Evolutionary conservation across 1,140 invertebrate species (phyloP).

Genomic region (Bemisia tabaci): DNA sequence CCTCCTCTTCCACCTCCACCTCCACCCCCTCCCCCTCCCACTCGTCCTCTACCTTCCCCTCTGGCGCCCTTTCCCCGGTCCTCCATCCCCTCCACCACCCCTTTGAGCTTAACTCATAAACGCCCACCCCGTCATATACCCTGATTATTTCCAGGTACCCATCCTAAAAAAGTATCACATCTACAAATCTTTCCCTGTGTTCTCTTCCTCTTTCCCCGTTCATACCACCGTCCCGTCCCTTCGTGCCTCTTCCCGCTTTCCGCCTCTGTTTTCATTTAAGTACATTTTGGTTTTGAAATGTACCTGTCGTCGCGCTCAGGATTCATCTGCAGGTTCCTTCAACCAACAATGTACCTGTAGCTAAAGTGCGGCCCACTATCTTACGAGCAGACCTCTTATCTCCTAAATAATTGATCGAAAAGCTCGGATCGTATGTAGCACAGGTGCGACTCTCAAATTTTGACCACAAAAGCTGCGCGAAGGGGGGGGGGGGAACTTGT

Average conservation of each 20-base stretch:
- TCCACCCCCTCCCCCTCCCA: background rate
- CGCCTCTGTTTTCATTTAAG: background rate
- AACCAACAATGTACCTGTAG: too few relatives aligned
- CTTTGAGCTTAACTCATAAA: background rate
- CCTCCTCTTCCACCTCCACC: background rate
- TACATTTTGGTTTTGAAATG: background rate
- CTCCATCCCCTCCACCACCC: background rate
- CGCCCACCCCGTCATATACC: background rate
- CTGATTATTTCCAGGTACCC: background rate
- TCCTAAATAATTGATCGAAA: too few relatives aligned
- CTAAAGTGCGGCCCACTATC: too few relatives aligned
- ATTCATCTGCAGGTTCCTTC: too few relatives aligned
- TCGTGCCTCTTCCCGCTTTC: background rate
- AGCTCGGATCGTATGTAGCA: too few relatives aligned
- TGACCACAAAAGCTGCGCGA: too few relatives aligned
- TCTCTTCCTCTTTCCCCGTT: background rate
- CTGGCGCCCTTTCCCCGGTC: background rate
- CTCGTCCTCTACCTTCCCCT: background rate
- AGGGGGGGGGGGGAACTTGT: too few relatives aligned
- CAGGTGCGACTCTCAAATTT: too few relatives aligned
- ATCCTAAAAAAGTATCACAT: slow-evolving; percentile 1
- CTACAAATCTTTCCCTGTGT: slow-evolving; percentile 1
- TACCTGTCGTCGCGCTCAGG: background rate
- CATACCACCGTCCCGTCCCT: background rate
- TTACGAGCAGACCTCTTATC: too few relatives aligned